phyloP scores from a whole-genome alignment of 2,797 vertebrate genomes.

The Valencia hispanica region DNA sequence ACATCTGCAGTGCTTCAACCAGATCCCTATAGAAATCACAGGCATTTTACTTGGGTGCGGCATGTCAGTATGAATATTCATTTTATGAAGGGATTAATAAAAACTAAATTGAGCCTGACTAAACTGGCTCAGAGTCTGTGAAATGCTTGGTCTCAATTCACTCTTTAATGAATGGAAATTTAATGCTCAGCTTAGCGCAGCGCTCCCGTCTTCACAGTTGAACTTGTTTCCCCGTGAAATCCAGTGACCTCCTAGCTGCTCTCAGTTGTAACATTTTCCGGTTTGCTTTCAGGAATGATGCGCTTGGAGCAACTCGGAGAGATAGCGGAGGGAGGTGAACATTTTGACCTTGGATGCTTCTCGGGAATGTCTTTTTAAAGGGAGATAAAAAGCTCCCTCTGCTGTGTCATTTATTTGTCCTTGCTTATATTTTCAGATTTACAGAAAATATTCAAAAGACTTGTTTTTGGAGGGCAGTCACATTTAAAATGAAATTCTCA shows the following conservation, averaged over 20 bases:
- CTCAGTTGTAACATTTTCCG: conserved; percentile 27
- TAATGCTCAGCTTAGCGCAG: conserved; percentile 42
- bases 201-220: conserved; percentile 39
- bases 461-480: not conserved
- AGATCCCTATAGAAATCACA: conserved; percentile 13
- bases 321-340: conserved; percentile 28
- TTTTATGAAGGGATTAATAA: conserved; percentile 51
- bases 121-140: conserved; percentile 55
- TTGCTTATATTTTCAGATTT: not conserved
- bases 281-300: conserved; percentile 42
- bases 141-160: conserved; percentile 48
- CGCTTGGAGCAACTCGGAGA: conserved; percentile 32
- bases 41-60: conserved; percentile 18
- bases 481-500: not conserved
- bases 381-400: not conserved
- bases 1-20: not conserved
- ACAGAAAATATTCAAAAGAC: not conserved
- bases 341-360: conserved; percentile 54
- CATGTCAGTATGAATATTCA: conserved; percentile 54
- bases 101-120: conserved; percentile 63
- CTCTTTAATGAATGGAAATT: conserved; percentile 64
- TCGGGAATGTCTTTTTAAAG: conserved; percentile 2
- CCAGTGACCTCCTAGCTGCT: conserved; percentile 42
- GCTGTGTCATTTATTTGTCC: conserved; percentile 9
- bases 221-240: conserved; percentile 58